Conservation (phyloP, 2,797 vertebrate genomes). For the Peromyscus attwateri region DNA sequence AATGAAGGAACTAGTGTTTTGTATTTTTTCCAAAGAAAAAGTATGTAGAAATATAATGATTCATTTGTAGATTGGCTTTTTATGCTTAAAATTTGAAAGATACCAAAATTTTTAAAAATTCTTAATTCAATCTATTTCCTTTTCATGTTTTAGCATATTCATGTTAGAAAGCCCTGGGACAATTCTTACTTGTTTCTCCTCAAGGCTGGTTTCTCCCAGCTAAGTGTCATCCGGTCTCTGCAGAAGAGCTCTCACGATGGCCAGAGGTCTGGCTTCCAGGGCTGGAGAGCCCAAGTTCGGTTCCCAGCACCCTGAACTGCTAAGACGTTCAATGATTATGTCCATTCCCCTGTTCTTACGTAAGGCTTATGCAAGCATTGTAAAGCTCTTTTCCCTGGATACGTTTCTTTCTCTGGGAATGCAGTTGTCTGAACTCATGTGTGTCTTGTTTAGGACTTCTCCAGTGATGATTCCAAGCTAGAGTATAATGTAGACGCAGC, state of each 20-base stretch:
- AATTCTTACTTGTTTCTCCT: background rate
- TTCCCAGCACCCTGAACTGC: background rate
- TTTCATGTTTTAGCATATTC: background rate
- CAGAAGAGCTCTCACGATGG: slow-evolving; percentile 27
- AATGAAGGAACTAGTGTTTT: slow-evolving; percentile 59
- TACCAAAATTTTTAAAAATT: background rate
- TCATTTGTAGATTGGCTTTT: slow-evolving; percentile 48
- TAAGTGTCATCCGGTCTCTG: background rate
- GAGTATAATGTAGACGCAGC: slow-evolving; percentile 97
- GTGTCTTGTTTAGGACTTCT: slow-evolving; percentile 92
- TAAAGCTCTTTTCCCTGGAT: slow-evolving; percentile 19
- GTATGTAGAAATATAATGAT: slow-evolving; percentile 7
- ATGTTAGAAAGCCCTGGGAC: background rate
- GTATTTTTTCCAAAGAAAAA: slow-evolving; percentile 32
- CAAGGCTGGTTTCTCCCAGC: background rate
- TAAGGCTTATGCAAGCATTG: slow-evolving; percentile 19
- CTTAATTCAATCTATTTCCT: slow-evolving; percentile 20
- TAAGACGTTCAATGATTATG: slow-evolving; percentile 5
- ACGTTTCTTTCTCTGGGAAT: slow-evolving; percentile 46
- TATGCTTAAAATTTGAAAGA: slow-evolving; percentile 55
- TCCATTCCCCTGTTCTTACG: background rate
- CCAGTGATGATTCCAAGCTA: slow-evolving; percentile 96
- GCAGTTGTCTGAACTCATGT: slow-evolving; percentile 48
- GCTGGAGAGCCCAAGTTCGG: background rate
- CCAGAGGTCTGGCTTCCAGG: slow-evolving; percentile 26